Evolutionary conservation across 2,888 invertebrate genomes (phyloP).

Genomic region (Cosmorhoe ocellata): DNA sequence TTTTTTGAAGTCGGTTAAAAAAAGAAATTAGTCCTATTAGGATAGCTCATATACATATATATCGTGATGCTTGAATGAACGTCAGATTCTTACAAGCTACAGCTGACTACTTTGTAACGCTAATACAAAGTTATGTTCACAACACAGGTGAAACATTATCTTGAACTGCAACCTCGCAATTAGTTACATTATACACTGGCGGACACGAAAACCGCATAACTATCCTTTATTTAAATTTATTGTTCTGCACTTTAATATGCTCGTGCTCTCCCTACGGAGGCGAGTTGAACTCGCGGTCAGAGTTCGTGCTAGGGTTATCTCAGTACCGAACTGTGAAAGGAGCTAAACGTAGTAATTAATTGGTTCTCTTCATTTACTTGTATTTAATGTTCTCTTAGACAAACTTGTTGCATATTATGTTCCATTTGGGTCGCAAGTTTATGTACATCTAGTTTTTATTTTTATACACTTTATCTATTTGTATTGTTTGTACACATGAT

Average conservation of each 20-base stretch:
- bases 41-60: too few relatives aligned
- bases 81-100: not conserved
- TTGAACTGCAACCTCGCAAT: conserved; percentile 27
- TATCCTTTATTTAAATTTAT: conserved; percentile 79
- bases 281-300: conserved; percentile 48
- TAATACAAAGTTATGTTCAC: conserved; percentile 24
- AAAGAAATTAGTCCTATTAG: too few relatives aligned
- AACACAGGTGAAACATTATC: conserved; percentile 15
- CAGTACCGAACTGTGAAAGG: conserved; percentile 9
- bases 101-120: conserved; percentile 2
- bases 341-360: not conserved
- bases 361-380: not conserved
- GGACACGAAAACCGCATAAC: conserved; percentile 74
- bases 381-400: too few relatives aligned
- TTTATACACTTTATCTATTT: too few relatives aligned
- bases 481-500: too few relatives aligned
- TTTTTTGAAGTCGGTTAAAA: too few relatives aligned
- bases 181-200: conserved; percentile 63
- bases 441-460: too few relatives aligned
- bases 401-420: too few relatives aligned
- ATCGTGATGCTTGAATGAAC: too few relatives aligned
- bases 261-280: conserved; percentile 52
- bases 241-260: conserved; percentile 67
- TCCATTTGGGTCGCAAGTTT: too few relatives aligned
- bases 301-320: conserved; percentile 46